Percentiles rank a stretch among this genome's conserved stretches.
phyloP scores from a whole-genome alignment of 2,888 invertebrate genomes.

The Leucophenga montana region DNA sequence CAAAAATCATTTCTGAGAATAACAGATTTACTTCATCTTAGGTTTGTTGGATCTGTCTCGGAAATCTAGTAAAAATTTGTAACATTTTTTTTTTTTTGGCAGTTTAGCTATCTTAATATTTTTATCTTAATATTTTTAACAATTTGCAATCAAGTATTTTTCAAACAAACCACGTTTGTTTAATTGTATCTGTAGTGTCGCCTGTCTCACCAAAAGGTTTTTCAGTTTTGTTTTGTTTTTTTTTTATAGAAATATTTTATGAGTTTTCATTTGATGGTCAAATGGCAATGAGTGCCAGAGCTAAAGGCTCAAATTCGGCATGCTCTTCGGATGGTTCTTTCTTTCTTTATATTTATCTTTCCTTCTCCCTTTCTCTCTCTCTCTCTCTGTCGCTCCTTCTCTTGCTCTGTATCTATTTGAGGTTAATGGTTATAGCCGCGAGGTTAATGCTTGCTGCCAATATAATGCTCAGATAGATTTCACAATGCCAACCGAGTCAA shows the following conservation, averaged over 20 bases:
- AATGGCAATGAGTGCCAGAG: constrained; percentile 31
- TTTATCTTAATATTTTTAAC: no score
- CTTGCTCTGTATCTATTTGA: constrained; percentile 31
- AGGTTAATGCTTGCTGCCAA: constrained; percentile 15
- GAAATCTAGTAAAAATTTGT: no score
- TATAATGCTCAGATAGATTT: background rate
- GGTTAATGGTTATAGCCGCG: constrained; percentile 23
- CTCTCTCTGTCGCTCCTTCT: background rate
- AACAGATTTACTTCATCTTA: no score
- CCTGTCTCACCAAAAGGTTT: constrained; percentile 32
- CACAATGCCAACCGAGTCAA: background rate
- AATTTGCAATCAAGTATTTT: no score
- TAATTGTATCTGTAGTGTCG: constrained; percentile 34
- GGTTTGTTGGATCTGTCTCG: no score
- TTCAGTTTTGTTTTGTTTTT: background rate
- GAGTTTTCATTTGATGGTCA: constrained; percentile 49
- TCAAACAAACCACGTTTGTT: no score
- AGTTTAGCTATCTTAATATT: no score
- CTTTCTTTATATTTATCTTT: background rate
- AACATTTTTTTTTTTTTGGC: no score
- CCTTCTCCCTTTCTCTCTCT: background rate
- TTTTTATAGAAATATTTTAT: constrained; percentile 44
- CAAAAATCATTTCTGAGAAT: no score
- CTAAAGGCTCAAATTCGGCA: constrained; percentile 34
- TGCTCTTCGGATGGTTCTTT: constrained; percentile 1